Percentiles rank a stretch among this genome's conserved stretches.
Conservation (phyloP, 2,888 invertebrate species). For the Drosophila tripunctata region DNA sequence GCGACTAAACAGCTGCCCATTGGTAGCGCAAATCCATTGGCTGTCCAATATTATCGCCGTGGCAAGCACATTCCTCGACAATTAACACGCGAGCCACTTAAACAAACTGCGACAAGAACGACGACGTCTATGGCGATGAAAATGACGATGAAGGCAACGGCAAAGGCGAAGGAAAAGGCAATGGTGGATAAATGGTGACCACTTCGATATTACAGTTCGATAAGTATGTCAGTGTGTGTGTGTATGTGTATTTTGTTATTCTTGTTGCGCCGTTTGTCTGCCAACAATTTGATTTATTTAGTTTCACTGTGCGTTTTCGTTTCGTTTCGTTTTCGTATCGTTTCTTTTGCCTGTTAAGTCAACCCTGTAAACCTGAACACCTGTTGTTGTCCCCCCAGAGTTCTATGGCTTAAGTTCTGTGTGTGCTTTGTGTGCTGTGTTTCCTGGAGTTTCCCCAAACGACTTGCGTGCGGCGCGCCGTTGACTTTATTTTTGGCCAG, state of each 20-base stretch:
- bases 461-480: slow-evolving; percentile 65
- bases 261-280: slow-evolving; percentile 60
- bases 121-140: slow-evolving; percentile 18
- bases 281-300: slow-evolving; percentile 70
- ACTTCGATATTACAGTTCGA: slow-evolving; percentile 76
- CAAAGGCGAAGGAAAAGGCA: slow-evolving; percentile 42
- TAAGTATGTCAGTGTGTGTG: slow-evolving; percentile 36
- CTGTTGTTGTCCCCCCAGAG: slow-evolving; percentile 59
- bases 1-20: slow-evolving; percentile 20
- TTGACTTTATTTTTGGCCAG: slow-evolving; percentile 57
- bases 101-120: slow-evolving; percentile 65
- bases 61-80: slow-evolving; percentile 77
- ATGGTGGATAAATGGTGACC: slow-evolving; percentile 62
- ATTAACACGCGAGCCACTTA: slow-evolving; percentile 80
- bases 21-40: slow-evolving; percentile 10
- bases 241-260: slow-evolving; percentile 33
- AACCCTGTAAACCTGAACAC: slow-evolving; percentile 73
- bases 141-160: slow-evolving; percentile 41
- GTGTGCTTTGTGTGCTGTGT: not conserved
- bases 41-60: slow-evolving; percentile 56
- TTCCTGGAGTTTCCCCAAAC: slow-evolving; percentile 8
- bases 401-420: not conserved
- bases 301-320: slow-evolving; percentile 18
- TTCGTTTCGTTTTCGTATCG: too few species aligned
- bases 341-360: slow-evolving; percentile 46